Evolutionary conservation across 1,140 invertebrate genomes (phyloP).

Genomic region (Patella vulgata): DNA sequence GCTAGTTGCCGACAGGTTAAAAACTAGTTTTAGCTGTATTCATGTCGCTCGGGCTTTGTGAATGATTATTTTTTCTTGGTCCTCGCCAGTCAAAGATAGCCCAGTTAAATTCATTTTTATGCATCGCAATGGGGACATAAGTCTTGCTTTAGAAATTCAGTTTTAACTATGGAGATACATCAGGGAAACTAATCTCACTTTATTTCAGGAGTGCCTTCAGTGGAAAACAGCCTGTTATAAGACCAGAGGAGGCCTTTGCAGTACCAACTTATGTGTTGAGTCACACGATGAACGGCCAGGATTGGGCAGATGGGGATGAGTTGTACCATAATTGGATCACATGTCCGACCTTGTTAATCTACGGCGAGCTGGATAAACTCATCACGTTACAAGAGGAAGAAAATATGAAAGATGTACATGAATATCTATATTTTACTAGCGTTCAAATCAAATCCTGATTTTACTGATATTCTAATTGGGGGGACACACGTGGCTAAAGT

Average conservation of each 20-base stretch:
- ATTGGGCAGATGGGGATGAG: constrained; percentile 78
- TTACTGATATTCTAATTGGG: neutral
- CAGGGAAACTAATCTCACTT: too few species aligned
- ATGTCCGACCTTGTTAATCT: constrained; percentile 77
- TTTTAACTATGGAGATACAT: too few species aligned
- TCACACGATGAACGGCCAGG: constrained; percentile 72
- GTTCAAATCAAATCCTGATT: neutral
- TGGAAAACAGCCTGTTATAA: constrained; percentile 24
- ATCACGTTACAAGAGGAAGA: constrained; percentile 79
- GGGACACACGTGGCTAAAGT: too few species aligned
- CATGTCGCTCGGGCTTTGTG: too few species aligned
- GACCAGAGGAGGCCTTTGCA: constrained; percentile 65
- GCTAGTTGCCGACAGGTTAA: too few species aligned
- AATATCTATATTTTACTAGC: neutral
- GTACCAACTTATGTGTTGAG: constrained; percentile 74
- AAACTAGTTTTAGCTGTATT: too few species aligned
- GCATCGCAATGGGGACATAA: too few species aligned
- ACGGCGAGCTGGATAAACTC: constrained; percentile 76
- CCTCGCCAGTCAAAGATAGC: too few species aligned
- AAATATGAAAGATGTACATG: constrained; percentile 78
- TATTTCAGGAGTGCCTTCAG: constrained; percentile 60
- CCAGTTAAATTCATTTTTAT: too few species aligned
- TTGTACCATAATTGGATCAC: constrained; percentile 76
- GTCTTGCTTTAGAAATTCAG: too few species aligned
- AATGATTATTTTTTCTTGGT: too few species aligned